Evolutionary conservation across 2,888 invertebrate genomes (phyloP), one percentile per base, ranked within the genome.

Genomic region (Drosophila mettleri): DNA sequence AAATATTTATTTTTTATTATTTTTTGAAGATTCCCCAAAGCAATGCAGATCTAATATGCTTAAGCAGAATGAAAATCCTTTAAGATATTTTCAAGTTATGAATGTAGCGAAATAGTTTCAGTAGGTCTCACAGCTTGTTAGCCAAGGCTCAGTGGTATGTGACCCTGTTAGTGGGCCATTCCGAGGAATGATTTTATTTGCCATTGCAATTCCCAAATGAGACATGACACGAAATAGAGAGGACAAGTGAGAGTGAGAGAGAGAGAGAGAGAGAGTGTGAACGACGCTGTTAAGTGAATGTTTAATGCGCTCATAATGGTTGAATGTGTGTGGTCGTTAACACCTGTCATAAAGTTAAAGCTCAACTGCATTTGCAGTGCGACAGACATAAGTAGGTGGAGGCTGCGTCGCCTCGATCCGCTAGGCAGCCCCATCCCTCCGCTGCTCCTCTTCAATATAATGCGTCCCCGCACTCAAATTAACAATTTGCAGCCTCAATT

Each of bases 291-390:
- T 75, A 76, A 76, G 80, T 76, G 80, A 79, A 76, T 76, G 66
- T 76, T 76, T 76, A 76, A 76, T 79, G 76, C 62, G 61, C 36
- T 45, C 63, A 74, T 74, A 74, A 74, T 74, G 74, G 62, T 74
- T 78, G 74, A 74, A 74, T 74, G 74, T 63, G 74, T 63, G 68
- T 36, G 53, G 53, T 65, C 66, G 63, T 75, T 79, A 78, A 75
- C 86, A 80, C 86, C 85, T 85, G 86, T 65, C 86, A 80, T 85
- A 85, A 85, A 78, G 76, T 78, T 74, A 74, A 78, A 68, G 74
- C 69, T 78, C 69, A 74, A 78, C 74, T 74, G 78, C 74, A 74
- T 74, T 74, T 78, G 62, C 78, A 74, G 34, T 58, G 68, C 27
- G 39, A 27, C 48, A 33, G 33, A 29, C 46, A 10, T 1, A 46